Base-by-base conservation (phyloP, 2,888 invertebrate genomes). In the Vanessa cardui region DNA sequence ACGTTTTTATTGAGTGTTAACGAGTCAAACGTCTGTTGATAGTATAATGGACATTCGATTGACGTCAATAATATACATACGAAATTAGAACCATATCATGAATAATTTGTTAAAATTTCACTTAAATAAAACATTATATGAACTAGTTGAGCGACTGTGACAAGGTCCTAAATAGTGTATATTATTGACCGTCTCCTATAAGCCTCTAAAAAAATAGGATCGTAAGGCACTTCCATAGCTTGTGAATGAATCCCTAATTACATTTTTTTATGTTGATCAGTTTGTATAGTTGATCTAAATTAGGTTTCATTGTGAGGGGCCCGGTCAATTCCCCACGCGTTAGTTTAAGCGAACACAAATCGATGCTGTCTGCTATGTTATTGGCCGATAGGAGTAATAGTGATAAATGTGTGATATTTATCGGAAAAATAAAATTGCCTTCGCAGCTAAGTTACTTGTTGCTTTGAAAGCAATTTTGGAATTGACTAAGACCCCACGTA, bases 231-330 rank as follows among this genome's bases (percentile, higher is more conserved):
- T 70, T 70, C 67, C 69, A 70, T 66, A 66, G 72, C 68, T 72
- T 72, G 58, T 64, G 66, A 68, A 62, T 54, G 52, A 31, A 54
- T 54, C 31, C 52, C 52, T 54, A 31, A 58, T 49, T 61, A 49
- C 52, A 26, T 26, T 64, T 18, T 39, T 33, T 56, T 56, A 66
- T 62, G 62, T 70, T 86, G 83, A 83, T 85, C 80, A 78, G 84
- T 80, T 85, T 90, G 87, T 89, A 85, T 88, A 89, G 83, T 80
- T 65, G 52, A 81, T 83, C 86, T 88, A 86, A 87, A 88, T 88
- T 87, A 85, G 81, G 85, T 86, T 80, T 61, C 59, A 85, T 86
- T 84, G 82, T 78, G 85, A 80, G 88, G 91, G 91, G 85, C 79
- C 80, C 82, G 77, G 85, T 90, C 91, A 89, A 90, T 90, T 92